phyloP scores from a whole-genome alignment of 2,113 vertebrate species.

The Callocephalon fimbriatum region DNA sequence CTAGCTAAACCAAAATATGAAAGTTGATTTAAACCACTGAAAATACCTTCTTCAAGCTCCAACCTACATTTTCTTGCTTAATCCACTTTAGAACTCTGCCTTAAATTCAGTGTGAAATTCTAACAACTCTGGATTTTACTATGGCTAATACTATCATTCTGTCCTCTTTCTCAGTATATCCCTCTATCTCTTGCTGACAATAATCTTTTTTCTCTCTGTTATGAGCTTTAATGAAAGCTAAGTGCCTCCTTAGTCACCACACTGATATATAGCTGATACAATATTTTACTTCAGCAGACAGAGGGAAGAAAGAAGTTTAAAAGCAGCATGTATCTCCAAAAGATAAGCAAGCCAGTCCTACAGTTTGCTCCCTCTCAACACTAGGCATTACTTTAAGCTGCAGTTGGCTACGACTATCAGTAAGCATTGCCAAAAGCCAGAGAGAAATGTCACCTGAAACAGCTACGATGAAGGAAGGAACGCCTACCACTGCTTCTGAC shows the following conservation, averaged over 20 bases:
- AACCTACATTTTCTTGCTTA: not conserved
- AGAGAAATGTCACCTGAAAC: not conserved
- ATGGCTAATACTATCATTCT: not conserved
- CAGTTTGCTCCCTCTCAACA: not conserved
- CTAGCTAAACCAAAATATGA: not conserved
- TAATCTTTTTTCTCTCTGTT: not conserved
- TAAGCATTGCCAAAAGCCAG: not conserved
- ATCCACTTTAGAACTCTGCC: not conserved
- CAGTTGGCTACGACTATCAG: not conserved
- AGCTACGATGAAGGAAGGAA: not conserved
- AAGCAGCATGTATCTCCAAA: not conserved
- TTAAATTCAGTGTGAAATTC: not conserved
- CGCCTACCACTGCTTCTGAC: not conserved
- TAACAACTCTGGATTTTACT: not conserved
- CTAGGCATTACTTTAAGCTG: not conserved
- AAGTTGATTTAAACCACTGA: not conserved
- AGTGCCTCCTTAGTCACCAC: not conserved
- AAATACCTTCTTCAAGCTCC: not conserved
- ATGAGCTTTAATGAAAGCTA: not conserved
- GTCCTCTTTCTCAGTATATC: not conserved
- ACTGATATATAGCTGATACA: not conserved
- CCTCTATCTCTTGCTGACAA: not conserved
- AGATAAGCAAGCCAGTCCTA: not conserved
- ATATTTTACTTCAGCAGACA: not conserved
- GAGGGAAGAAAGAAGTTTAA: not conserved